These are phyloP conservation scores for Platypus cylindrus DNA, from an alignment of 2,888 invertebrate genomes.

Conservation along the genomic window DNA sequence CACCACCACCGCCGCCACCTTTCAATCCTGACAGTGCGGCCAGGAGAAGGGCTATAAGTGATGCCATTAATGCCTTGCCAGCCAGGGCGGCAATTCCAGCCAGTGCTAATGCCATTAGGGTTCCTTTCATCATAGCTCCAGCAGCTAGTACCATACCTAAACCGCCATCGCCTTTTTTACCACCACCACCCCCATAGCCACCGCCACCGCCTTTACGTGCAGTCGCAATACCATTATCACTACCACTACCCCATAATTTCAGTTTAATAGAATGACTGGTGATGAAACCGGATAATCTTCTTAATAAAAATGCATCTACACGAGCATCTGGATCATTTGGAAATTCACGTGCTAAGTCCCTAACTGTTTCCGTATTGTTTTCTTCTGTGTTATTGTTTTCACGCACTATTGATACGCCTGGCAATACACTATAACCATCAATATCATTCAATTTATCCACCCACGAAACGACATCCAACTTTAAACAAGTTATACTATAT, in stretches of 20 bases:
- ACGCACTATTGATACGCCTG: slow-evolving; percentile 62
- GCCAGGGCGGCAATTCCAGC: slow-evolving; percentile 61
- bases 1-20: slow-evolving; percentile 45
- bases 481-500: slow-evolving; percentile 63
- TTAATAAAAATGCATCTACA: slow-evolving; percentile 60
- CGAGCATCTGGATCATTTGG: slow-evolving; percentile 60
- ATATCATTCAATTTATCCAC: slow-evolving; percentile 61
- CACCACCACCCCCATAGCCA: slow-evolving; percentile 35
- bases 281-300: slow-evolving; percentile 56
- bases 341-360: slow-evolving; percentile 59
- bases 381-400: slow-evolving; percentile 40
- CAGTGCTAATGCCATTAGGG: slow-evolving; percentile 55
- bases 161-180: slow-evolving; percentile 37
- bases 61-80: slow-evolving; percentile 69
- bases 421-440: slow-evolving; percentile 53
- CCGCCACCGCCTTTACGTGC: slow-evolving; percentile 41
- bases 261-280: slow-evolving; percentile 62
- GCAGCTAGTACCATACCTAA: slow-evolving; percentile 36
- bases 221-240: slow-evolving; percentile 33
- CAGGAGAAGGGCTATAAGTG: slow-evolving; percentile 60
- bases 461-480: slow-evolving; percentile 63
- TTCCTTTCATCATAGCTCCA: slow-evolving; percentile 48
- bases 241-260: slow-evolving; percentile 32
- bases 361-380: slow-evolving; percentile 54
- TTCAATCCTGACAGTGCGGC: slow-evolving; percentile 51